Conservation (phyloP, 2,113 vertebrate genomes). For the Axis porcinus region DNA sequence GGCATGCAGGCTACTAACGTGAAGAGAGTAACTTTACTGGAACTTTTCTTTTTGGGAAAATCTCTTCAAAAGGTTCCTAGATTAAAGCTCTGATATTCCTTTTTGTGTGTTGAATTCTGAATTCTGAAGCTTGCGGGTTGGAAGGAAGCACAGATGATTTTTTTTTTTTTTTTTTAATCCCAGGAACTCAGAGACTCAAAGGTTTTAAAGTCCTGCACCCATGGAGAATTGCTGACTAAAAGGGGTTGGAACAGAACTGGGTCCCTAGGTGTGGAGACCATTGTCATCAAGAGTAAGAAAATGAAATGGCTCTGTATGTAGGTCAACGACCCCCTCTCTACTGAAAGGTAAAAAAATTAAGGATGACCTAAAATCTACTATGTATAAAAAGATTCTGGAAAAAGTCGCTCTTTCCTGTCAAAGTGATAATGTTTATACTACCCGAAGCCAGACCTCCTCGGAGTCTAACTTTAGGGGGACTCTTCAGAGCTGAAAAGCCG, state of each 20-base stretch:
- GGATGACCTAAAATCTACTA: conserved; percentile 84
- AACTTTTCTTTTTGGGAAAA: conserved; percentile 80
- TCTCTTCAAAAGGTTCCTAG: conserved; percentile 82
- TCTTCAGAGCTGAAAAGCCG: conserved; percentile 75
- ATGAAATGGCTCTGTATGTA: conserved; percentile 83
- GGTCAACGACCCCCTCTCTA: conserved; percentile 83
- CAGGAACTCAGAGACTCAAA: conserved; percentile 83
- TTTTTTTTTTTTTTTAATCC: conserved; percentile 83
- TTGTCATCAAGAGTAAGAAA: conserved; percentile 80
- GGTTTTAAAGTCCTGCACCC: conserved; percentile 83
- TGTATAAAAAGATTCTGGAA: conserved; percentile 71
- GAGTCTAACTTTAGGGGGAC: conserved; percentile 78
- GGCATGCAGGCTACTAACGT: conserved; percentile 72
- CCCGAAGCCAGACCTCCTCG: conserved; percentile 78
- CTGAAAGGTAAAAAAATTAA: conserved; percentile 81
- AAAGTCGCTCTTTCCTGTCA: conserved; percentile 80
- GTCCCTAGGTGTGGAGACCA: conserved; percentile 79
- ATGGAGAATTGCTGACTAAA: conserved; percentile 79
- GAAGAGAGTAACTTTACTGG: conserved; percentile 80
- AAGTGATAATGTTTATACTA: conserved; percentile 80
- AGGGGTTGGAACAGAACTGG: conserved; percentile 74
- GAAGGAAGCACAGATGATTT: conserved; percentile 83
- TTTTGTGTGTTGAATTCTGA: conserved; percentile 80
- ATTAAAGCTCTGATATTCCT: conserved; percentile 81
- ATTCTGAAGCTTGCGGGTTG: conserved; percentile 83